Evolutionary conservation across 2,113 vertebrate species (phyloP).

Genomic region (Rhinolophus sinicus): DNA sequence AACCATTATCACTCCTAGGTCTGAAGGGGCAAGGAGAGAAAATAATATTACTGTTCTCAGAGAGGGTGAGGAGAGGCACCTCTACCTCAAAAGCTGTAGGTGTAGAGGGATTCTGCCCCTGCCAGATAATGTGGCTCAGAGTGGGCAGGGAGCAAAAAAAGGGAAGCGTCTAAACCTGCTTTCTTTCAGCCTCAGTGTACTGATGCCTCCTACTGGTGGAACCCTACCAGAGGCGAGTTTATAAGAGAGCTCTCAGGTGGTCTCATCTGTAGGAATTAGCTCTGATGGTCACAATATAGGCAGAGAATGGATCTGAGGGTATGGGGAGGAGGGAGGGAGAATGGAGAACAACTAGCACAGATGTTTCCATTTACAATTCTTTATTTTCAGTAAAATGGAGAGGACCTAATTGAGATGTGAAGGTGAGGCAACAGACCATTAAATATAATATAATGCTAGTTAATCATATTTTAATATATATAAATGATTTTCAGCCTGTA

Average conservation of each 20-base stretch:
- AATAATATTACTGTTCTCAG: no score
- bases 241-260: background rate
- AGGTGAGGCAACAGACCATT: background rate
- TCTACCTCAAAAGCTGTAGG: no score
- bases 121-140: background rate
- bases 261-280: background rate
- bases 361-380: background rate
- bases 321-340: background rate
- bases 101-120: no score
- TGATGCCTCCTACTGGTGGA: background rate
- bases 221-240: background rate
- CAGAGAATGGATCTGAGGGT: background rate
- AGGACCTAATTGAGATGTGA: background rate
- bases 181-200: background rate
- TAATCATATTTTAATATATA: background rate
- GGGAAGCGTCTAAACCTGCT: background rate
- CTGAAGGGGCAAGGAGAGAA: no score
- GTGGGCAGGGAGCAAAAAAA: background rate
- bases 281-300: background rate
- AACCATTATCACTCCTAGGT: no score
- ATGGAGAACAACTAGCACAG: background rate
- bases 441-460: background rate
- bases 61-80: no score
- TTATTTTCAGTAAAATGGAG: background rate
- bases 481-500: background rate